phyloP scores from a whole-genome alignment of 2,113 vertebrate species.

The Rhegmatorhina hoffmannsi region DNA sequence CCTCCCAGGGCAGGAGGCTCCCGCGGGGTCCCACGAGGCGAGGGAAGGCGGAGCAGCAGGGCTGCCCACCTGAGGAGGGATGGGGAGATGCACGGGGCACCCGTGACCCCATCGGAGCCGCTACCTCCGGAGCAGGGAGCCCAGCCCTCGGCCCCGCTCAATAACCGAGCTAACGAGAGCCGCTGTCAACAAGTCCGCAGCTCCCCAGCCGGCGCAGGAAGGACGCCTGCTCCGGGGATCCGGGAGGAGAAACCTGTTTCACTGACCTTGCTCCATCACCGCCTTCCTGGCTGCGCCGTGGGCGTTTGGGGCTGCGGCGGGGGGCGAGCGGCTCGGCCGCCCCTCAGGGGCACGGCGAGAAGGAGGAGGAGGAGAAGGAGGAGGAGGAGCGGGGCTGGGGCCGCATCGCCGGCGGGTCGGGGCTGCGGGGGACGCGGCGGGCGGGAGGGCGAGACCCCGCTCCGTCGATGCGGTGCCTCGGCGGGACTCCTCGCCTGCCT shows the following conservation, averaged over 20 bases:
- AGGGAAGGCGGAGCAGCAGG: background rate
- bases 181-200: conserved; percentile 24
- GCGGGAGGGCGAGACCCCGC: background rate
- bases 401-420: background rate
- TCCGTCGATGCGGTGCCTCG: background rate
- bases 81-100: background rate
- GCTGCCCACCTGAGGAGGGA: fast-evolving
- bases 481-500: conserved; percentile 13
- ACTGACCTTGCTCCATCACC: conserved; percentile 74
- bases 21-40: fast-evolving
- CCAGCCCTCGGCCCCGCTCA: background rate
- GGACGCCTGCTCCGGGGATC: background rate
- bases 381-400: background rate
- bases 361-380: background rate
- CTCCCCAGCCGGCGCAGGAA: background rate
- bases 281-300: background rate
- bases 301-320: background rate
- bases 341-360: background rate
- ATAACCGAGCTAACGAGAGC: conserved; percentile 51
- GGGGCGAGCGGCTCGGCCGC: background rate
- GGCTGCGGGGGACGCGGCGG: background rate
- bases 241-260: conserved; percentile 54
- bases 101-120: background rate
- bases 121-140: background rate
- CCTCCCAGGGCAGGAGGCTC: fast-evolving